These are phyloP conservation scores for Drosophila paranaensis DNA, from an alignment of 2,888 invertebrate species.

Conservation along the genomic window DNA sequence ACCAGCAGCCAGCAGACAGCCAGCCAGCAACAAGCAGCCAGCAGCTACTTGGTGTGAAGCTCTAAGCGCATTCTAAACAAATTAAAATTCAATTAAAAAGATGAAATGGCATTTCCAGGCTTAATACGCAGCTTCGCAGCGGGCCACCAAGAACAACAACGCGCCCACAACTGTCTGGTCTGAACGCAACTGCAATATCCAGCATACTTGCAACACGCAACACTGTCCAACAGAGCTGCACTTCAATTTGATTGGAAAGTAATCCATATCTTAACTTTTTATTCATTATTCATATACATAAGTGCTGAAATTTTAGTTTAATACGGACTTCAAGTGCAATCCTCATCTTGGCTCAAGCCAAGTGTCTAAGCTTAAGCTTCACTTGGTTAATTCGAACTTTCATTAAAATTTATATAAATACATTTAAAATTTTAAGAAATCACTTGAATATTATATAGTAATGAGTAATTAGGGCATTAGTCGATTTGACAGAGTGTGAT, in stretches of 20 bases:
- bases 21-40: not conserved
- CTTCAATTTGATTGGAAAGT: not conserved
- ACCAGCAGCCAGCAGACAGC: not conserved
- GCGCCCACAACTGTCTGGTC: slow-evolving; percentile 13
- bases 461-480: no score
- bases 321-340: not conserved
- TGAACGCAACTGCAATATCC: slow-evolving; percentile 16
- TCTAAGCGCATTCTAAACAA: slow-evolving; percentile 82
- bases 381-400: no score
- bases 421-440: no score
- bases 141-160: slow-evolving; percentile 8
- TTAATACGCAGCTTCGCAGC: slow-evolving; percentile 48
- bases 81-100: slow-evolving; percentile 84
- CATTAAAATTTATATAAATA: no score
- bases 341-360: not conserved
- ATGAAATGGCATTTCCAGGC: slow-evolving; percentile 82
- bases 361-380: not conserved
- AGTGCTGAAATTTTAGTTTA: not conserved
- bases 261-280: not conserved
- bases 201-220: slow-evolving; percentile 3
- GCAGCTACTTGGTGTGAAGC: slow-evolving; percentile 54
- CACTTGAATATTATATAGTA: no score
- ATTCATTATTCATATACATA: no score
- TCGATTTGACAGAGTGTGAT: no score
- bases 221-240: slow-evolving; percentile 21